phyloP scores from a whole-genome alignment of 2,797 vertebrate species.

The Channa striata region DNA sequence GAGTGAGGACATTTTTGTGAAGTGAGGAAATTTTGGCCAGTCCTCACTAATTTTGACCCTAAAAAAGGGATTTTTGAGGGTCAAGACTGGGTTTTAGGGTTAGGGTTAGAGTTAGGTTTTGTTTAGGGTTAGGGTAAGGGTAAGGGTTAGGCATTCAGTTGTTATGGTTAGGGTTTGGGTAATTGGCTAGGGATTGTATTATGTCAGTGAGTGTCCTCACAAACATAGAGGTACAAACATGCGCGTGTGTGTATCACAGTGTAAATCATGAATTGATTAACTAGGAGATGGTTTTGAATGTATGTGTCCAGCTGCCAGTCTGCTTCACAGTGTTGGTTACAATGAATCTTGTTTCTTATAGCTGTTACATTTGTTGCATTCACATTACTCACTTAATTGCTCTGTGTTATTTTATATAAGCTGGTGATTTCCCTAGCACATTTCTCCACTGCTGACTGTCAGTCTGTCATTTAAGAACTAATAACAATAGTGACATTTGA shows the following conservation, averaged over 20 bases:
- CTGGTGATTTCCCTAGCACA: not conserved
- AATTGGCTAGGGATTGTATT: too few relatives aligned
- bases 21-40: too few relatives aligned
- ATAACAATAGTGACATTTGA: not conserved
- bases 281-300: conserved; percentile 13
- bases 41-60: too few relatives aligned
- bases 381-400: not conserved
- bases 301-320: conserved; percentile 4
- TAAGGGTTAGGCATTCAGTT: too few relatives aligned
- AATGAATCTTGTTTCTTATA: not conserved
- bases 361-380: not conserved
- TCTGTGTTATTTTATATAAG: not conserved
- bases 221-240: too few relatives aligned
- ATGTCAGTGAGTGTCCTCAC: too few relatives aligned
- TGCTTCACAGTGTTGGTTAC: not conserved
- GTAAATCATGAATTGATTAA: conserved; percentile 42
- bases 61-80: too few relatives aligned
- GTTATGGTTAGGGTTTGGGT: too few relatives aligned
- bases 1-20: too few relatives aligned
- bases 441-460: not conserved
- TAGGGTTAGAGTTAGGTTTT: too few relatives aligned
- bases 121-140: too few relatives aligned
- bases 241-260: conserved; percentile 24
- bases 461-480: not conserved
- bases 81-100: too few relatives aligned